Base-by-base conservation (phyloP, 2,113 vertebrate species). In the Syngnathoides biaculeatus region DNA sequence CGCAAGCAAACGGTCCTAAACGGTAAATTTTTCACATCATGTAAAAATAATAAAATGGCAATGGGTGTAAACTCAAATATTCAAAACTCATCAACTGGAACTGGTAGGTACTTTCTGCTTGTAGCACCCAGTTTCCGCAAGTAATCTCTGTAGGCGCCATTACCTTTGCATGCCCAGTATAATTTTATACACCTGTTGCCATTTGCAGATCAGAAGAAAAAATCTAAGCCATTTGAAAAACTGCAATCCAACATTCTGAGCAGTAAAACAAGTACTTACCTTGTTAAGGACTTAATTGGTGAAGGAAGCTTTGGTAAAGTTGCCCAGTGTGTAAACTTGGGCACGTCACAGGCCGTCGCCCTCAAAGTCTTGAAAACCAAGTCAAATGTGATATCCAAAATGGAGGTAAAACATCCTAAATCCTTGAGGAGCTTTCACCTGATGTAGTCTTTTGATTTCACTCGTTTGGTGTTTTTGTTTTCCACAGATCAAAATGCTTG, bases 231-330 rank as follows among this genome's bases (percentile, higher is more conserved):
- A 8, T 56, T 42, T 4, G 59, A 38, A 20, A 35, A 56, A 9
- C 14, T 20, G 56, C 55, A 39, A 7, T 2, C 20, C 5, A 22
- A 64, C n/a, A 47, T 57, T n/a, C 40, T 71, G 20, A 17, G 20
- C 24, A 53, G 70, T 48, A 19, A 30, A 20, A 43, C 17, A 2
- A 27, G 15, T 12, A 1, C 10, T 47, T 73, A 73, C 55, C 39
- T 43, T 22, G 27, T 67, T 42, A 14, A 43, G 24, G 26, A 53
- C 13, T 55, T 73, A 15, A 45, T 60, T 4, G 58, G 57, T 2
- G 47, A 62, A 61, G 71, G 71, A 7, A 9, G 2, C 26, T 73
- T 61, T 24, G 64, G 64, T 27, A 67, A 55, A 62, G 64, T 73
- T 17, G 56, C 26, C 45, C 59, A 61, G 14, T 67, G 71, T 62